A percentile compares a stretch with the other conserved stretches of the same genome.
phyloP scores from a whole-genome alignment of 1,140 invertebrate genomes.

The Oryctes rhinoceros region DNA sequence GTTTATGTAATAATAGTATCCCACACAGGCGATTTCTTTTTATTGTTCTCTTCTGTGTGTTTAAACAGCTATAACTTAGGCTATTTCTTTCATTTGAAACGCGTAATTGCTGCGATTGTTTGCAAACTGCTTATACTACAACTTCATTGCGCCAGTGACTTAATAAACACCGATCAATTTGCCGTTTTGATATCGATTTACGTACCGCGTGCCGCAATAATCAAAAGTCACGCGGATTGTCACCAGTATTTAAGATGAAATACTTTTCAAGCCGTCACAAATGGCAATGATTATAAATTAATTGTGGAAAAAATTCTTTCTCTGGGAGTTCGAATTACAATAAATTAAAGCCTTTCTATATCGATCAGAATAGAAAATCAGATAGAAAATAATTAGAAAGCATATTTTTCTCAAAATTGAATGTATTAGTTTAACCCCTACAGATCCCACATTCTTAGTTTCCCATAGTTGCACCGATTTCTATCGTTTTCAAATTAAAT shows the following conservation, averaged over 20 bases:
- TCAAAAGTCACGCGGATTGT: not conserved
- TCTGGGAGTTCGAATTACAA: too few relatives aligned
- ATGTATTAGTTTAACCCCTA: too few relatives aligned
- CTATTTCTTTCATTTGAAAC: conserved; percentile 29
- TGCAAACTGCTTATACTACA: conserved; percentile 25
- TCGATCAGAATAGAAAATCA: too few relatives aligned
- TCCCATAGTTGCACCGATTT: too few relatives aligned
- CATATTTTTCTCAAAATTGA: too few relatives aligned
- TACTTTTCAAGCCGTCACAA: not conserved
- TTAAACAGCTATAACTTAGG: conserved; percentile 22
- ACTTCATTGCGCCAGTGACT: conserved; percentile 26
- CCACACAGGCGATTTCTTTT: conserved; percentile 34
- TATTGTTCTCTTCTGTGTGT: conserved; percentile 27
- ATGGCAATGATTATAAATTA: too few relatives aligned
- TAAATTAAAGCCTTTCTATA: too few relatives aligned
- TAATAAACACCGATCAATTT: conserved; percentile 35
- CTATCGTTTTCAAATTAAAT: too few relatives aligned
- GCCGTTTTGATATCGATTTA: conserved; percentile 30
- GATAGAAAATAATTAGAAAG: too few relatives aligned
- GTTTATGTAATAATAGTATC: conserved; percentile 33
- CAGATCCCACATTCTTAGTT: too few relatives aligned
- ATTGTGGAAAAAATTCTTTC: too few relatives aligned
- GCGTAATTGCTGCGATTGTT: conserved; percentile 25
- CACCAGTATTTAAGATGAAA: not conserved
- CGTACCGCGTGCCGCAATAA: not conserved